Conservation (phyloP, 1,140 invertebrate species). For the Drosophila asahinai region DNA sequence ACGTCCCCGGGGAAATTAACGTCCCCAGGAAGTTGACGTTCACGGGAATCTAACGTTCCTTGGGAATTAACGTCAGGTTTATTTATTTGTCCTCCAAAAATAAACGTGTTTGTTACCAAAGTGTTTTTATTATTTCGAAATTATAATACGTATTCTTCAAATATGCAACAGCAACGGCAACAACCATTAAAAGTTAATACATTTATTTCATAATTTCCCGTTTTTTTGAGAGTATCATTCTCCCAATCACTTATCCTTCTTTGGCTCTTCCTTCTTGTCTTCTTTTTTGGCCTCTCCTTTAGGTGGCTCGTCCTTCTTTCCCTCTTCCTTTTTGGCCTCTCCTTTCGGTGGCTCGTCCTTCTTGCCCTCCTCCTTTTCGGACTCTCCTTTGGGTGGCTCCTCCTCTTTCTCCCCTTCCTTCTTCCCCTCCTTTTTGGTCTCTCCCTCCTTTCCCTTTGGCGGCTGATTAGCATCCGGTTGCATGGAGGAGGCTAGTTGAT, state of each 20-base stretch:
- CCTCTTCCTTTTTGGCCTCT: background rate
- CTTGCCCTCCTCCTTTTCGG: background rate
- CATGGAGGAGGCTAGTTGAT: constrained; percentile 87
- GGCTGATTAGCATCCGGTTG: constrained; percentile 4
- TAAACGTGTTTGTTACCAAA: background rate
- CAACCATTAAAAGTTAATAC: background rate
- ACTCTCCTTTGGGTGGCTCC: background rate
- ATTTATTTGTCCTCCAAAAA: too few species aligned
- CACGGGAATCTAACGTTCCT: too few species aligned
- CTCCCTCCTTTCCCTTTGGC: constrained; percentile 12
- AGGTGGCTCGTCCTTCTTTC: constrained; percentile 6
- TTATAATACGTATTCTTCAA: too few species aligned
- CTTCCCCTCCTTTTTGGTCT: constrained; percentile 6
- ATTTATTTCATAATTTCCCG: background rate
- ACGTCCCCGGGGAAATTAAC: too few species aligned
- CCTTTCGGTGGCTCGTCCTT: constrained; percentile 4
- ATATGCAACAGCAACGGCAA: too few species aligned
- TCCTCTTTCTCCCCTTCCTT: constrained; percentile 2
- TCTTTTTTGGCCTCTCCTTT: constrained; percentile 11
- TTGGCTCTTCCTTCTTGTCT: constrained; percentile 1
- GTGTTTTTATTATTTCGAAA: background rate
- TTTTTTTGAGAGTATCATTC: background rate
- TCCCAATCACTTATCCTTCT: constrained; percentile 18
- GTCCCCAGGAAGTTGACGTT: too few species aligned
- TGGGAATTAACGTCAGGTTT: too few species aligned